Percentiles rank a stretch among this genome's conserved stretches.
Evolutionary conservation across 2,888 invertebrate genomes (phyloP).

Genomic region (Elegia similella): DNA sequence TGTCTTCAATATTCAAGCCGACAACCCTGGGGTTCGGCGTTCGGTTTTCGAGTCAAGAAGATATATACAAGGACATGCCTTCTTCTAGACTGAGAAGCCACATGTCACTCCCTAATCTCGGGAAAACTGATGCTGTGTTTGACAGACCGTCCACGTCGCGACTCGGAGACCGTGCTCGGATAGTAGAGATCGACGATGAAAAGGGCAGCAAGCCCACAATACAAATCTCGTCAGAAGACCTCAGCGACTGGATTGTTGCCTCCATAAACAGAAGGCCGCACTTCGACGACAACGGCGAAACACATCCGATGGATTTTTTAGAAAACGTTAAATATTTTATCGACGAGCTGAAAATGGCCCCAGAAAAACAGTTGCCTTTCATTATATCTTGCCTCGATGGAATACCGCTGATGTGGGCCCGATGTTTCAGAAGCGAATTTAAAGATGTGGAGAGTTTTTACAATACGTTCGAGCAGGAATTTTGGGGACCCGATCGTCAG

Average conservation of each 20-base stretch:
- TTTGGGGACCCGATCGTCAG: conserved; percentile 72
- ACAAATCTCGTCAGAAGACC: conserved; percentile 60
- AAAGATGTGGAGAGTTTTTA: conserved; percentile 61
- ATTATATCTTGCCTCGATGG: conserved; percentile 73
- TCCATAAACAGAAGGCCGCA: conserved; percentile 67
- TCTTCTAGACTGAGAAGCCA: conserved; percentile 71
- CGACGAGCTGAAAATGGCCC: conserved; percentile 61
- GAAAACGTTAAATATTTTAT: conserved; percentile 69
- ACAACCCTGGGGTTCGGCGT: conserved; percentile 70
- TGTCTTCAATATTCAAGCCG: conserved; percentile 61
- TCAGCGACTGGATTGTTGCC: conserved; percentile 68
- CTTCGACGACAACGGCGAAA: conserved; percentile 68
- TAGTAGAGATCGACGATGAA: conserved; percentile 66
- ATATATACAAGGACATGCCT: conserved; percentile 68
- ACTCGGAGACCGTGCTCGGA: conserved; percentile 52
- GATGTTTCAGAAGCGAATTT: conserved; percentile 69
- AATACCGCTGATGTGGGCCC: conserved; percentile 72
- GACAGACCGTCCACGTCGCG: conserved; percentile 51
- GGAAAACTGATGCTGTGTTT: conserved; percentile 54
- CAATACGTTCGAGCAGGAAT: conserved; percentile 68
- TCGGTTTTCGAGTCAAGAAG: conserved; percentile 74
- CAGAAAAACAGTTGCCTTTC: conserved; percentile 66
- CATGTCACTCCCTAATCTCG: conserved; percentile 75
- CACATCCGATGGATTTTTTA: conserved; percentile 73
- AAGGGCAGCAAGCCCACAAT: conserved; percentile 43